These are phyloP conservation scores for Scyliorhinus canicula DNA, from an alignment of 2,797 vertebrate species.

Conservation along the genomic window DNA sequence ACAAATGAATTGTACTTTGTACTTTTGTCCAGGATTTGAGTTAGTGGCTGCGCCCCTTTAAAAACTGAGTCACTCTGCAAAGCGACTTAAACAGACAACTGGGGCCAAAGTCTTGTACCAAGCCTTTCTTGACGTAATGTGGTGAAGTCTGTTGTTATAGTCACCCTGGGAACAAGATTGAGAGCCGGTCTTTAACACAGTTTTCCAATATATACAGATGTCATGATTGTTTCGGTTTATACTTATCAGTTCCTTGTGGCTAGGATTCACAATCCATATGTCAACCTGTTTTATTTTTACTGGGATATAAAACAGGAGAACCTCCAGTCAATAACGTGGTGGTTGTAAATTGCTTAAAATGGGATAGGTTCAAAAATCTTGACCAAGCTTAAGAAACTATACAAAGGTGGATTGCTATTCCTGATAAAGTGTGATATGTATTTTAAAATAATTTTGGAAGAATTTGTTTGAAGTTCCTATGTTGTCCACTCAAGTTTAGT, in stretches of 20 bases:
- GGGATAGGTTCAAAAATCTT: neutral
- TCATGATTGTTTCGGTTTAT: neutral
- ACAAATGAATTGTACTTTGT: neutral
- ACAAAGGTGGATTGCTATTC: neutral
- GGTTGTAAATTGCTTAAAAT: neutral
- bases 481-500: neutral
- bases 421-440: neutral
- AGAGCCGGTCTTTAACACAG: neutral
- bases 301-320: neutral
- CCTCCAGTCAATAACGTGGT: neutral
- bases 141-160: constrained; percentile 11
- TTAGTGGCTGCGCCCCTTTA: neutral
- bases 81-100: neutral
- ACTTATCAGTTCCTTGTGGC: neutral
- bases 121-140: neutral
- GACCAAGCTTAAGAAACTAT: neutral
- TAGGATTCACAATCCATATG: neutral
- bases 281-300: neutral
- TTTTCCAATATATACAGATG: neutral
- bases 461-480: neutral
- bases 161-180: neutral
- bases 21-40: neutral
- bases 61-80: neutral
- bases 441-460: neutral
- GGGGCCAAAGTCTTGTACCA: neutral